Conservation (phyloP, 92 coral and sea anemone genomes). For the Zoanthus gigantus region DNA sequence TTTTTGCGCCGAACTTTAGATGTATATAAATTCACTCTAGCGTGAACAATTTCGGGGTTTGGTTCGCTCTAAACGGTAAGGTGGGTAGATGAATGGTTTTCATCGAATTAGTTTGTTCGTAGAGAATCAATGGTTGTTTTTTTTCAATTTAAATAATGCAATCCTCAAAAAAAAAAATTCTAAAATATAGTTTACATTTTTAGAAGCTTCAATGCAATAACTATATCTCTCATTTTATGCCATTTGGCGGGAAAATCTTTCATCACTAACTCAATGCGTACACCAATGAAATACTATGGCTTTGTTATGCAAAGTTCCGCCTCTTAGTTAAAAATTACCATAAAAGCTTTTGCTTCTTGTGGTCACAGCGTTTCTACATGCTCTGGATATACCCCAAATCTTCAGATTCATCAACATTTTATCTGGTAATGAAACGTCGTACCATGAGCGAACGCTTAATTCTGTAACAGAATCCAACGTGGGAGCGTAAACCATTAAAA, state of each 20-base stretch:
- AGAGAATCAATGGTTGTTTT: too few species aligned
- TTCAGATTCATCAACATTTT: background rate
- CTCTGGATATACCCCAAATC: constrained; percentile 81
- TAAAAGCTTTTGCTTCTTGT: constrained; percentile 5
- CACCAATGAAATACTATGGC: constrained; percentile 24
- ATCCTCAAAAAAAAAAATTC: too few species aligned
- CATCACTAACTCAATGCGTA: background rate
- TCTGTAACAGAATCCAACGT: background rate
- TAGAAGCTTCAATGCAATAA: too few species aligned
- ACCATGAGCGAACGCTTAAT: background rate
- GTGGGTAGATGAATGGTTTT: too few species aligned
- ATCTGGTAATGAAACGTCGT: background rate
- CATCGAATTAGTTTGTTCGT: too few species aligned
- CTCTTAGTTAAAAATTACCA: constrained; percentile 49
- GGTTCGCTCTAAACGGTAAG: too few species aligned
- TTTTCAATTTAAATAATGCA: too few species aligned
- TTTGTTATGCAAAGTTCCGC: constrained; percentile 48
- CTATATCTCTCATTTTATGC: background rate
- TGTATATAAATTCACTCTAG: too few species aligned
- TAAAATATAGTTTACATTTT: too few species aligned
- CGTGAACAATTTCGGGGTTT: too few species aligned
- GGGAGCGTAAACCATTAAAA: constrained; percentile 47
- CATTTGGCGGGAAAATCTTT: constrained; percentile 47
- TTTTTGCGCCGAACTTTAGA: too few species aligned
- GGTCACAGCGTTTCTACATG: constrained; percentile 88